phyloP scores from a whole-genome alignment of 2,113 vertebrate genomes.

The Manacus vitellinus region DNA sequence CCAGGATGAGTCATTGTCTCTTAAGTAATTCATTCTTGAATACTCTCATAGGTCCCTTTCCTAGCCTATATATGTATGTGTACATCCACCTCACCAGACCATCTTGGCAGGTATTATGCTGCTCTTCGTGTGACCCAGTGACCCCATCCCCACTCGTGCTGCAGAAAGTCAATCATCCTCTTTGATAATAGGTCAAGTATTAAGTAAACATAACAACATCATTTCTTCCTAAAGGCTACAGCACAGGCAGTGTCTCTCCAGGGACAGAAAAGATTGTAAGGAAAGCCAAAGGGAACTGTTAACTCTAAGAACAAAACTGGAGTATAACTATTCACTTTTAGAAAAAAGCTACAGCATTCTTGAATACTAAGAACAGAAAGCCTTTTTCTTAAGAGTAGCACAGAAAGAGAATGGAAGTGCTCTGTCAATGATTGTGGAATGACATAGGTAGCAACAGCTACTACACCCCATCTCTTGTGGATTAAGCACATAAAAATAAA shows the following conservation, averaged over 20 bases:
- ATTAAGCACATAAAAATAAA: neutral
- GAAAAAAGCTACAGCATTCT: neutral
- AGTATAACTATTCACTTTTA: neutral
- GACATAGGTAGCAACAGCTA: neutral
- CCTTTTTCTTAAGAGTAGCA: neutral
- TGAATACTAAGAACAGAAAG: neutral
- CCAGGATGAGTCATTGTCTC: neutral
- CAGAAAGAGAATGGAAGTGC: neutral
- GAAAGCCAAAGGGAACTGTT: neutral
- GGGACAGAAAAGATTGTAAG: neutral
- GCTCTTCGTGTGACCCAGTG: neutral
- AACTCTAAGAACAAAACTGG: neutral
- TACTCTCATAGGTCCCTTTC: neutral
- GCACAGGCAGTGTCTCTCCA: neutral
- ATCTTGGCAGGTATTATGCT: neutral
- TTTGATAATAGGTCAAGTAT: neutral
- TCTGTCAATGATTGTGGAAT: neutral
- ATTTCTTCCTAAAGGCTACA: neutral
- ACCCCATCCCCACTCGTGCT: neutral
- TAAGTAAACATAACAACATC: neutral
- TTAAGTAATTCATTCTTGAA: neutral
- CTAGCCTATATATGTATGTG: neutral
- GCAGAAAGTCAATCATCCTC: neutral
- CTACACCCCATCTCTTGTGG: neutral
- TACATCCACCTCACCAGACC: neutral